Conservation (phyloP, 2,113 vertebrate species). For the Hiodon alosoides region DNA sequence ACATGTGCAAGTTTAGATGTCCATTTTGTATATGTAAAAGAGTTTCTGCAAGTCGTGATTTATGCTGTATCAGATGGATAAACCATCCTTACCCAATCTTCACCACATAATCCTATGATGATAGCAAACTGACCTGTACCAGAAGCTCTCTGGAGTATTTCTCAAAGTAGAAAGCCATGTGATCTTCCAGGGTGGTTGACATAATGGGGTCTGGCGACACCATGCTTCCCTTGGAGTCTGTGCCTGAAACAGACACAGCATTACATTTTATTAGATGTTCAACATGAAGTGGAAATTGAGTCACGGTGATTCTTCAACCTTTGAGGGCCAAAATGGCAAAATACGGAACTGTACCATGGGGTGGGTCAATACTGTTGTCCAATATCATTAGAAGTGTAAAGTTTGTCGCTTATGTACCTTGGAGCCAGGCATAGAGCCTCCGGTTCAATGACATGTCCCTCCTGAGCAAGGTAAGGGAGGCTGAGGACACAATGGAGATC, state of each 20-base stretch:
- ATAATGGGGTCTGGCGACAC: conserved; percentile 64
- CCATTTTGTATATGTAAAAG: not conserved
- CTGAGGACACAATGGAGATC: conserved; percentile 73
- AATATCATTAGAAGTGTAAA: too few species aligned
- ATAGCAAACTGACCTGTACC: conserved; percentile 69
- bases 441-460: conserved; percentile 97
- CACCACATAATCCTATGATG: not conserved
- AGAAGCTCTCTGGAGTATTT: conserved; percentile 84
- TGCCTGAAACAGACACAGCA: conserved; percentile 56
- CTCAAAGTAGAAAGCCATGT: conserved; percentile 77
- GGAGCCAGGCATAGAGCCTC: conserved; percentile 88
- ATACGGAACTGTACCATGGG: too few species aligned
- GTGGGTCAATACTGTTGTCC: too few species aligned
- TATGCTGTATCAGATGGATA: not conserved
- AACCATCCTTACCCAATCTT: not conserved
- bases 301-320: too few species aligned
- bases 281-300: too few species aligned
- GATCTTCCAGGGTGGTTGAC: conserved; percentile 71
- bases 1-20: not conserved
- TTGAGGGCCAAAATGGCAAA: too few species aligned
- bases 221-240: conserved; percentile 83
- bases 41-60: not conserved
- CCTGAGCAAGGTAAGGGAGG: conserved; percentile 80
- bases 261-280: not conserved
- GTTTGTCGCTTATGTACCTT: conserved; percentile 62